Percentiles rank a stretch among this genome's conserved stretches.
phyloP scores from a whole-genome alignment of 2,797 vertebrate species.

The Eurystomus glaucurus region DNA sequence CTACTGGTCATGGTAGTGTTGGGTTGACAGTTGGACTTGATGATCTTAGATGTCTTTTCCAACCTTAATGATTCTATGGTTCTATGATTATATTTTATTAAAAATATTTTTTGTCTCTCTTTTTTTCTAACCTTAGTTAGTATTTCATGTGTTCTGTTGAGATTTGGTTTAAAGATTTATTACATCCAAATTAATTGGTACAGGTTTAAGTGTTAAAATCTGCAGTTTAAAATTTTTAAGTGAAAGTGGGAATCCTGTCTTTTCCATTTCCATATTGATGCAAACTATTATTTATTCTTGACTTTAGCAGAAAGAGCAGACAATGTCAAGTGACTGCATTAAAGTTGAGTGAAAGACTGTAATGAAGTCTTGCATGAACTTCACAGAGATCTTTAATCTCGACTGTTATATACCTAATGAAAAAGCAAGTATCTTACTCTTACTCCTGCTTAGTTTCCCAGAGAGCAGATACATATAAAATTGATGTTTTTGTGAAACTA shows the following conservation, averaged over 20 bases:
- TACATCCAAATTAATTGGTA: neutral
- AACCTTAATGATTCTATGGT: too few relatives aligned
- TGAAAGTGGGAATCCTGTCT: neutral
- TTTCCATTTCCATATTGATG: neutral
- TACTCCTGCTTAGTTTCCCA: neutral
- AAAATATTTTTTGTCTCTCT: neutral
- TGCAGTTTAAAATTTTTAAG: neutral
- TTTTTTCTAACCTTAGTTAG: neutral
- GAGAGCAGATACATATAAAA: neutral
- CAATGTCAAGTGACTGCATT: neutral
- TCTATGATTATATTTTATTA: neutral
- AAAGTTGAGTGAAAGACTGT: neutral
- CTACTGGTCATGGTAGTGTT: too few relatives aligned
- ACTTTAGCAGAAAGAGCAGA: neutral
- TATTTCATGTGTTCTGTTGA: neutral
- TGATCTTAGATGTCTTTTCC: too few relatives aligned
- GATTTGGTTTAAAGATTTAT: neutral
- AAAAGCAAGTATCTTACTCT: neutral
- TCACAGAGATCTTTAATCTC: neutral
- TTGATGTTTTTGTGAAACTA: neutral
- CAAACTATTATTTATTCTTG: neutral
- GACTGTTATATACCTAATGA: neutral
- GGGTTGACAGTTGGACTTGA: too few relatives aligned
- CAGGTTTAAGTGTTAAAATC: neutral
- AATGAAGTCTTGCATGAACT: neutral